A percentile compares a stretch with the other conserved stretches of the same genome.
phyloP scores from a whole-genome alignment of 2,797 vertebrate genomes.

The Lutra lutra region DNA sequence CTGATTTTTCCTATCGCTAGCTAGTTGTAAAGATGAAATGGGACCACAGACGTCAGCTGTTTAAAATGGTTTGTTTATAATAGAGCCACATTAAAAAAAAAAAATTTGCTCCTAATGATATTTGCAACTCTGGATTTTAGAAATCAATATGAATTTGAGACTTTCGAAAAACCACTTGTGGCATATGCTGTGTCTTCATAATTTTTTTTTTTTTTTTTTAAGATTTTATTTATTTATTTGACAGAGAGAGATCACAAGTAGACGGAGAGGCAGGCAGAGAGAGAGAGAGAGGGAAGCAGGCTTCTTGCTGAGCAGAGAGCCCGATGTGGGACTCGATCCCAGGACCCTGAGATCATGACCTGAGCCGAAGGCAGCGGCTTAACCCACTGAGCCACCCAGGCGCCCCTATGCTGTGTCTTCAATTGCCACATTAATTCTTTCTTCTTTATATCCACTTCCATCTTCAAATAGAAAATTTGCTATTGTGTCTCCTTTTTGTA shows the following conservation, averaged over 20 bases:
- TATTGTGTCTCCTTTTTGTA: constrained; percentile 39
- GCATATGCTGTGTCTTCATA: neutral
- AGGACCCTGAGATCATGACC: no score
- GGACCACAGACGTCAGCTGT: neutral
- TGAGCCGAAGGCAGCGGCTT: no score
- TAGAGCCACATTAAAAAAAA: neutral
- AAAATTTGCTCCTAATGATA: neutral
- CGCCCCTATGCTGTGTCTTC: neutral
- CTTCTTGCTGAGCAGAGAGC: no score
- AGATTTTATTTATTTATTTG: no score
- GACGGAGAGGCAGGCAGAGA: no score
- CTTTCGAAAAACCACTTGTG: neutral
- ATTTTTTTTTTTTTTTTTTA: no score
- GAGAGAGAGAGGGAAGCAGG: no score
- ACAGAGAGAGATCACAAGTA: no score
- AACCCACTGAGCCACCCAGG: no score
- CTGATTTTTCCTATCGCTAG: neutral
- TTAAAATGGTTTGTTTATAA: neutral
- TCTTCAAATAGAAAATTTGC: neutral
- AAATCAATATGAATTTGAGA: neutral
- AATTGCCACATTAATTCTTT: neutral
- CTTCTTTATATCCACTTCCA: neutral
- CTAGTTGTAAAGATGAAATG: neutral
- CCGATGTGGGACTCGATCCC: no score
- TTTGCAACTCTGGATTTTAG: neutral